Evolutionary conservation across 1,140 invertebrate genomes (phyloP).

Genomic region (Apis dorsata): DNA sequence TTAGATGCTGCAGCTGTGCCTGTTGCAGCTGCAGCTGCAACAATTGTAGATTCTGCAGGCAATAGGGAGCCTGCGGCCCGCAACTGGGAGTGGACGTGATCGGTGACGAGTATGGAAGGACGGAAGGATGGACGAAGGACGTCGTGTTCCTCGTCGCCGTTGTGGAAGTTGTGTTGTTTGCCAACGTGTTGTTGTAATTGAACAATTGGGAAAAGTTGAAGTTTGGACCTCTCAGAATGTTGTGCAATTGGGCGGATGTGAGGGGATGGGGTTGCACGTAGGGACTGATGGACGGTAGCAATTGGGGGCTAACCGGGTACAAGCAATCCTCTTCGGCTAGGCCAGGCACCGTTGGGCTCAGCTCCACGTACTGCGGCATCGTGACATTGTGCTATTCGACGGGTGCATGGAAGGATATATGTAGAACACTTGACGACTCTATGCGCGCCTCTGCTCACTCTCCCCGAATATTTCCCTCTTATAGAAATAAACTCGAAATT

Average conservation of each 20-base stretch:
- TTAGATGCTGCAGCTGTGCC: conserved; percentile 71
- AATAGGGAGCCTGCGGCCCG: conserved; percentile 47
- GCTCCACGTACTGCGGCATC: conserved; percentile 76
- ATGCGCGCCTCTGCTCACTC: background rate
- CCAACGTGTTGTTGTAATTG: conserved; percentile 25
- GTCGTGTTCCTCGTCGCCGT: conserved; percentile 44
- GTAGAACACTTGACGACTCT: conserved; percentile 31
- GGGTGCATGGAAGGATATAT: conserved; percentile 67
- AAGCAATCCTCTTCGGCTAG: conserved; percentile 77
- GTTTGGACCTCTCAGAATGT: conserved; percentile 62
- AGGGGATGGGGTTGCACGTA: conserved; percentile 76
- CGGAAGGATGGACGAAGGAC: conserved; percentile 59
- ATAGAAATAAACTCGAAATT: no score
- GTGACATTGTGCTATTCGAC: conserved; percentile 74
- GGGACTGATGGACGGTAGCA: conserved; percentile 73
- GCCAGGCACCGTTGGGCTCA: conserved; percentile 69
- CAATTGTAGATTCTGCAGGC: conserved; percentile 70
- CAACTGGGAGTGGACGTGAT: conserved; percentile 19
- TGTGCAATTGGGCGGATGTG: conserved; percentile 71
- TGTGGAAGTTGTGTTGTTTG: conserved; percentile 14
- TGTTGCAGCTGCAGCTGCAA: conserved; percentile 66
- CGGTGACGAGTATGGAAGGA: conserved; percentile 44
- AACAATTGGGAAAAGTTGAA: conserved; percentile 33
- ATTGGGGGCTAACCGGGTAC: conserved; percentile 75
- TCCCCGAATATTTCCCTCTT: no score